phyloP scores from a whole-genome alignment of 2,888 invertebrate species.

The Yponomeuta evonymella region DNA sequence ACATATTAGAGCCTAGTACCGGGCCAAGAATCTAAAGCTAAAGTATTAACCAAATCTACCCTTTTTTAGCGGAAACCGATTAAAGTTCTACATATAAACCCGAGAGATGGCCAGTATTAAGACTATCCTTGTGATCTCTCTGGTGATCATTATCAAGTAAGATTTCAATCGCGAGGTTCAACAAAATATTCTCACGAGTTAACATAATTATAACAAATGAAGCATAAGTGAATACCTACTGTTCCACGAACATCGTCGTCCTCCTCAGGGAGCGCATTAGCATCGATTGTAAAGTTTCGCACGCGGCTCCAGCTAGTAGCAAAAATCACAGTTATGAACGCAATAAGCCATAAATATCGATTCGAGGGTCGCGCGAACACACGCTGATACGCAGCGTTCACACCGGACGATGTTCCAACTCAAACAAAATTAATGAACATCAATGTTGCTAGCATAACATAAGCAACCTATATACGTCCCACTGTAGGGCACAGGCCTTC shows the following conservation, averaged over 20 bases:
- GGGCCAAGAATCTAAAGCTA: too few species aligned
- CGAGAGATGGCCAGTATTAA: too few species aligned
- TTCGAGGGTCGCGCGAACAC: conserved; percentile 11
- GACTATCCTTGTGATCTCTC: too few species aligned
- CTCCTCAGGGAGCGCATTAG: conserved; percentile 4
- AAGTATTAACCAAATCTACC: too few species aligned
- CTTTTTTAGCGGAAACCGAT: too few species aligned
- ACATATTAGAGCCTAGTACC: too few species aligned
- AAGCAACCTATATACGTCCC: too few species aligned
- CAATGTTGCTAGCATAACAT: too few species aligned
- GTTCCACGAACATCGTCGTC: background rate
- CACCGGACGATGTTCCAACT: background rate
- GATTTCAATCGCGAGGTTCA: background rate
- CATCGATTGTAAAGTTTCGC: conserved; percentile 13
- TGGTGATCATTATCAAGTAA: too few species aligned
- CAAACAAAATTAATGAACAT: too few species aligned
- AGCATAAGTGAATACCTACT: background rate
- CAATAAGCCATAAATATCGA: conserved; percentile 14
- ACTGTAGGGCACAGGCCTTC: too few species aligned
- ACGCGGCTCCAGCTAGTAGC: conserved; percentile 4
- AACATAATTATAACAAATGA: background rate
- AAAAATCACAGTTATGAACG: conserved; percentile 12
- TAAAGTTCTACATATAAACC: too few species aligned
- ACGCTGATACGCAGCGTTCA: background rate
- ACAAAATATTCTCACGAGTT: background rate